Percentiles rank a stretch among this genome's conserved stretches.
Conservation (phyloP, 2,113 vertebrate genomes). For the Hystrix brachyura region DNA sequence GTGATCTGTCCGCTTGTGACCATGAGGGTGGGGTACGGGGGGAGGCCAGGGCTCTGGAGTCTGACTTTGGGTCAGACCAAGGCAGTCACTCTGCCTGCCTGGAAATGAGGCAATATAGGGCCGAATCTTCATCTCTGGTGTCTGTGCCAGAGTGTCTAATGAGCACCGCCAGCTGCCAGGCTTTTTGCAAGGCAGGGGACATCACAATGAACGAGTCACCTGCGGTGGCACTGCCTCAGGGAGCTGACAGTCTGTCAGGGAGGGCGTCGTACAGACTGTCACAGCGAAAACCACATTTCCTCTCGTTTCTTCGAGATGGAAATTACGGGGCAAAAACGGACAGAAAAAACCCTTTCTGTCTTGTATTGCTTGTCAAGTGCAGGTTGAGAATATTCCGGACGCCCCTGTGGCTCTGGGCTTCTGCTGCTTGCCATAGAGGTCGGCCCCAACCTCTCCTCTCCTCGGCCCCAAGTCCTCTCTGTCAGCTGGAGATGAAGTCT, state of each 20-base stretch:
- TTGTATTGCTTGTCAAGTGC: background rate
- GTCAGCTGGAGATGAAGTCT: background rate
- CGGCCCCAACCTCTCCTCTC: background rate
- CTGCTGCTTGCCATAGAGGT: background rate
- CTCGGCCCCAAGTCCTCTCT: background rate
- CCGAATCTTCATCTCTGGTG: accelerated
- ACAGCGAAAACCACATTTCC: background rate
- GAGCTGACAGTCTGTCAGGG: background rate
- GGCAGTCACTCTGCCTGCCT: background rate
- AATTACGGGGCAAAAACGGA: background rate
- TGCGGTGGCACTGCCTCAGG: background rate
- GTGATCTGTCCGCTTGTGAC: background rate
- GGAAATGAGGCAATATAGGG: background rate
- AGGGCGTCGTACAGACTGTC: too few species aligned
- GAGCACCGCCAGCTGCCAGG: background rate
- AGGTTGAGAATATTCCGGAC: background rate
- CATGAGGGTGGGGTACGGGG: background rate
- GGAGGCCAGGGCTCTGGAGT: too few species aligned
- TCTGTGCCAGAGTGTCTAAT: background rate
- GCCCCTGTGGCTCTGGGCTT: background rate
- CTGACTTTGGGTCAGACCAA: background rate
- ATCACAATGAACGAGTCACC: background rate
- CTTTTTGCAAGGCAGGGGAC: background rate
- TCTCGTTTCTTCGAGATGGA: background rate
- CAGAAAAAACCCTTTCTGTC: background rate